Evolutionary conservation across 2,113 vertebrate genomes (phyloP).

Genomic region (Paedocypris sp.): DNA sequence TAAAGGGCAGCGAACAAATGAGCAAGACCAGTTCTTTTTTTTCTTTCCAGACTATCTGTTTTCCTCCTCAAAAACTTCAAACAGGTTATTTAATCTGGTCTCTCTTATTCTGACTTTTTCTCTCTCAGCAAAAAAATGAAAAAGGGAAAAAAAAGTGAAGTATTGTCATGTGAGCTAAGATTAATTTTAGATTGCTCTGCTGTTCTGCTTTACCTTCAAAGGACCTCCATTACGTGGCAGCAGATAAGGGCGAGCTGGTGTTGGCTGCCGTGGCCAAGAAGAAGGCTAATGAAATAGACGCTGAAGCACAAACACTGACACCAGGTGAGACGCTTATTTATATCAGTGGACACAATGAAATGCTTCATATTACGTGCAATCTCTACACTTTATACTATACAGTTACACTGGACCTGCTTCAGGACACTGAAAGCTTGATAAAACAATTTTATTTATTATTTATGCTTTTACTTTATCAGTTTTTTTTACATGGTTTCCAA

Average conservation of each 20-base stretch:
- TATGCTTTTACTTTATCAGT: too few relatives aligned
- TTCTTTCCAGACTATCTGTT: conserved; percentile 55
- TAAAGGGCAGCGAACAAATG: conserved; percentile 22
- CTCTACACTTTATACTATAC: not conserved
- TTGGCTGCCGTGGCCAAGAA: conserved; percentile 88
- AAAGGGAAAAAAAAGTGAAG: conserved; percentile 31
- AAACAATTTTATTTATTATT: too few relatives aligned
- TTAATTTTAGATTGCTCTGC: conserved; percentile 81
- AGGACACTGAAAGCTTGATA: too few relatives aligned
- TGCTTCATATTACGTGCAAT: not conserved
- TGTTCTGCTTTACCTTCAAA: conserved; percentile 86
- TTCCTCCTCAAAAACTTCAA: conserved; percentile 56
- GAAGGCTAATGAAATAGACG: conserved; percentile 85
- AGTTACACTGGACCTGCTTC: too few relatives aligned
- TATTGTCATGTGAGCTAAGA: conserved; percentile 73
- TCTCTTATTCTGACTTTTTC: conserved; percentile 44
- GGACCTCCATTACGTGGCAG: conserved; percentile 96
- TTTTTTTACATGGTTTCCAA: too few relatives aligned
- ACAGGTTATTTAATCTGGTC: conserved; percentile 47
- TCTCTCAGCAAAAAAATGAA: conserved; percentile 34
- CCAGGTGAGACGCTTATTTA: conserved; percentile 57
- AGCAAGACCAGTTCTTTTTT: conserved; percentile 53
- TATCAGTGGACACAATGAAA: not conserved
- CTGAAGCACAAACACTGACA: conserved; percentile 64
- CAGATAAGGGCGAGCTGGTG: conserved; percentile 91